Evolutionary conservation across 1,140 invertebrate genomes (phyloP), one percentile per base, ranked within the genome.

Genomic region (Apis dorsata): DNA sequence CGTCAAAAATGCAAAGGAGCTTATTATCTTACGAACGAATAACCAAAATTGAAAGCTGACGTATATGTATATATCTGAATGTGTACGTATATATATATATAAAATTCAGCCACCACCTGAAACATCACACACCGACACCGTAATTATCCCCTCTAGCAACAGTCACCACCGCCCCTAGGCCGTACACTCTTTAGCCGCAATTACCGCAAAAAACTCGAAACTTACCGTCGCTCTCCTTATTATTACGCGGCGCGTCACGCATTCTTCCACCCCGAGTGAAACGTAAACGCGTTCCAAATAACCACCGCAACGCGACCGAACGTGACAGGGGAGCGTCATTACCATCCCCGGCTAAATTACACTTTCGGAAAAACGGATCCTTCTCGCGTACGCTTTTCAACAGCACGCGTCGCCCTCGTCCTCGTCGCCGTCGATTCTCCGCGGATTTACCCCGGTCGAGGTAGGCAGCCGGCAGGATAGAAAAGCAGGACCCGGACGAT

Each of bases 401-500:
- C 74, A 65, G 53, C 44, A 73, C 55, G 28, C 60, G 80, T 66
- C 19, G 49, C n/a, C 51, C 49, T 28, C 24, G 57, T 24, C 24
- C 28, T 49, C 44, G 66, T 65, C 68, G 69, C 59, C 75, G 73
- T 76, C 72, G 81, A 90, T 88, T 87, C 87, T 83, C 82, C 69
- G 78, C 69, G 74, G 68, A 71, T 86, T 65, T 59, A 68, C 34
- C 69, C 73, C 34, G 65, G 28, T 80, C 81, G 75, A 87, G 78
- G 60, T 28, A 13, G 72, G 24, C 55, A 55, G 49, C 28, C 21
- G 24, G 24, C 28, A 28, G 28, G 28, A 28, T 86, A 89, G 71
- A 88, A 90, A 89, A 87, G 85, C 24, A 24, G 80, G 86, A 84
- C 80, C 70, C 85, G 78, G 87, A 34, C 34, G 34, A 91, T 91